Percentiles rank a stretch among this genome's conserved stretches.
These are phyloP conservation scores for Sarcophaga peregrina DNA, from an alignment of 1,140 invertebrate species.

Conservation along the genomic window DNA sequence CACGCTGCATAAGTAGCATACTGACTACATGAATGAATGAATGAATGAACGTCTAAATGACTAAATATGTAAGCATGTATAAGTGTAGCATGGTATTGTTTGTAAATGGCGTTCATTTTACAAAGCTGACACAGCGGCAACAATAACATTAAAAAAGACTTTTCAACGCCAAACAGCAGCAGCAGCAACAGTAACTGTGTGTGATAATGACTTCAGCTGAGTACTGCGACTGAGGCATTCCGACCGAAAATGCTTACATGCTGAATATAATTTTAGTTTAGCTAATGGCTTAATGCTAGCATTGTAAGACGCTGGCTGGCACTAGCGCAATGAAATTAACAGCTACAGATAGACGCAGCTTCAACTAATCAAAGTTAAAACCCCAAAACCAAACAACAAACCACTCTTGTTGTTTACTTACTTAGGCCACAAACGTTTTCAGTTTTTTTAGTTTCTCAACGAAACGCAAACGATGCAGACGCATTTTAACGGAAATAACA, in stretches of 20 bases:
- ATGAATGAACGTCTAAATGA: background rate
- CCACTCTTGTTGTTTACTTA: slow-evolving; percentile 42
- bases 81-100: background rate
- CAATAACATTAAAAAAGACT: background rate
- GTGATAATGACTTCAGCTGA: background rate
- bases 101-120: slow-evolving; percentile 9
- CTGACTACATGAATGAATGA: background rate
- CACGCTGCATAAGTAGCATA: background rate
- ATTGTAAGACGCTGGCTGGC: too few relatives aligned
- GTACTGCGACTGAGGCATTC: background rate
- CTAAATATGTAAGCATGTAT: background rate
- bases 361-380: background rate
- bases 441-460: slow-evolving; percentile 63
- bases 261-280: background rate
- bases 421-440: slow-evolving; percentile 36
- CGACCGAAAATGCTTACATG: too few relatives aligned
- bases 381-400: background rate
- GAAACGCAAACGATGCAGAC: slow-evolving; percentile 65
- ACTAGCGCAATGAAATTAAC: slow-evolving; percentile 28
- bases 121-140: background rate
- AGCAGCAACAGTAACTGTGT: background rate
- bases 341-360: background rate
- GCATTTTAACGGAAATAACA: slow-evolving; percentile 48
- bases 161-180: slow-evolving; percentile 5
- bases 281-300: background rate